These are phyloP conservation scores for Murina feae DNA, from an alignment of 2,113 vertebrate genomes.

Conservation along the genomic window DNA sequence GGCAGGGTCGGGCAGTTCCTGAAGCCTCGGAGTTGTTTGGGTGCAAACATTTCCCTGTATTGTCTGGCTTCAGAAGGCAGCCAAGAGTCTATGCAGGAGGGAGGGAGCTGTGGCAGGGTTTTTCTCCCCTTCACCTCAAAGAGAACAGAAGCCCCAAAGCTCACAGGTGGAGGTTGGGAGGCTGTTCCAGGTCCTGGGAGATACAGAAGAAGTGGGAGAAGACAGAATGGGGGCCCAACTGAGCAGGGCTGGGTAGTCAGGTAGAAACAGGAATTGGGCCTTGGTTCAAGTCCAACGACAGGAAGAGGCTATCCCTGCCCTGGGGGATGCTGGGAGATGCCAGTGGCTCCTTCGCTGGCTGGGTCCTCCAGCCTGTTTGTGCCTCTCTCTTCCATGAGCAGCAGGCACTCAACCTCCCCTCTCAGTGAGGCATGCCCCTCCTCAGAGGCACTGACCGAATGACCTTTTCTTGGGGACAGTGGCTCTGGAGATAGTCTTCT, in stretches of 20 bases:
- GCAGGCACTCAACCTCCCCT: neutral
- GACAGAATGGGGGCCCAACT: neutral
- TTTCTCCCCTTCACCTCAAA: neutral
- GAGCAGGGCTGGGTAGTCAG: neutral
- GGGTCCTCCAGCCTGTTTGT: rapidly evolving
- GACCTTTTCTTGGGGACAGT: neutral
- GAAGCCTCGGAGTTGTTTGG: constrained; percentile 52
- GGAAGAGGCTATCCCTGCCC: neutral
- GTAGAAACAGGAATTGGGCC: neutral
- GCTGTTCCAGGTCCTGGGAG: neutral
- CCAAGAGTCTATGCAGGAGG: constrained; percentile 42
- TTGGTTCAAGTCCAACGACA: neutral
- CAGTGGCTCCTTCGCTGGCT: neutral
- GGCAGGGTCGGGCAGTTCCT: constrained; percentile 68
- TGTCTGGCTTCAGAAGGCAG: constrained; percentile 54
- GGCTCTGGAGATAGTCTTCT: neutral
- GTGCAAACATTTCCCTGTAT: constrained; percentile 72
- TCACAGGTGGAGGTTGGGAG: neutral
- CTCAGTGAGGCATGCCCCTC: neutral
- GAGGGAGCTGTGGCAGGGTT: neutral
- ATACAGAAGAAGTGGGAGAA: neutral
- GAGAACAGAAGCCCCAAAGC: neutral
- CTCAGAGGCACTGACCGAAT: neutral
- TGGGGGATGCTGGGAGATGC: neutral
- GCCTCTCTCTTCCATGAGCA: neutral